These are phyloP conservation scores for Brachystomella parvula DNA, from an alignment of 1,140 invertebrate species.

Conservation along the genomic window DNA sequence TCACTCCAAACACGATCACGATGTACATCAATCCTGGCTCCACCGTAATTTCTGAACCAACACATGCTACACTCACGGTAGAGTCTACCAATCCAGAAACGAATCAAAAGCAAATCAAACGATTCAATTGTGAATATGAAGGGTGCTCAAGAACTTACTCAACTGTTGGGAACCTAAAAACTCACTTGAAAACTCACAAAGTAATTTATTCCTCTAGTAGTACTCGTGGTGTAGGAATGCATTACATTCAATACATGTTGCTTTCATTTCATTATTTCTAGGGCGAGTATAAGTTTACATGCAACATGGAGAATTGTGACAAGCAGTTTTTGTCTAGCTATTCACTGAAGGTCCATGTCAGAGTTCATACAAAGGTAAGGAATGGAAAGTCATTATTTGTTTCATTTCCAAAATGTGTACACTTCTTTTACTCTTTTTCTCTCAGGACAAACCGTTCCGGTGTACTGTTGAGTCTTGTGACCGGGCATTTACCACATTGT, in stretches of 20 bases:
- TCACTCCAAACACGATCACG: not conserved
- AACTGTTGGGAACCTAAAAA: slow-evolving; percentile 86
- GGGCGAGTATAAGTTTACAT: slow-evolving; percentile 92
- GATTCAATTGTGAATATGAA: slow-evolving; percentile 66
- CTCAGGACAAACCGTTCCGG: slow-evolving; percentile 40
- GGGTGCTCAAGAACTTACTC: slow-evolving; percentile 84
- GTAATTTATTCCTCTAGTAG: slow-evolving; percentile 53
- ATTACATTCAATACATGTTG: slow-evolving; percentile 6
- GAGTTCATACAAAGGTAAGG: slow-evolving; percentile 75
- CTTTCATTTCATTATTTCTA: slow-evolving; percentile 41
- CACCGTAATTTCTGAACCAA: not conserved
- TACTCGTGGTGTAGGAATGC: too few relatives aligned
- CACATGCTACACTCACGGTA: slow-evolving; percentile 3
- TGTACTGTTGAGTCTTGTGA: slow-evolving; percentile 58
- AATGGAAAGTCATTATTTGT: slow-evolving; percentile 29
- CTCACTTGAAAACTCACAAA: slow-evolving; percentile 93
- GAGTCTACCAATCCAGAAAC: slow-evolving; percentile 2
- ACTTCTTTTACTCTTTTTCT: not conserved
- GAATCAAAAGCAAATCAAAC: slow-evolving; percentile 12
- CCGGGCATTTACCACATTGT: slow-evolving; percentile 89
- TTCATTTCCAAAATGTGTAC: not conserved
- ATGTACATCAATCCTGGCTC: slow-evolving; percentile 3
- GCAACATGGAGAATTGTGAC: slow-evolving; percentile 73
- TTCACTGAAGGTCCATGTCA: slow-evolving; percentile 81
- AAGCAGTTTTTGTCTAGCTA: slow-evolving; percentile 92